Base-by-base conservation (phyloP, 2,888 invertebrate species). In the Altica lythri region DNA sequence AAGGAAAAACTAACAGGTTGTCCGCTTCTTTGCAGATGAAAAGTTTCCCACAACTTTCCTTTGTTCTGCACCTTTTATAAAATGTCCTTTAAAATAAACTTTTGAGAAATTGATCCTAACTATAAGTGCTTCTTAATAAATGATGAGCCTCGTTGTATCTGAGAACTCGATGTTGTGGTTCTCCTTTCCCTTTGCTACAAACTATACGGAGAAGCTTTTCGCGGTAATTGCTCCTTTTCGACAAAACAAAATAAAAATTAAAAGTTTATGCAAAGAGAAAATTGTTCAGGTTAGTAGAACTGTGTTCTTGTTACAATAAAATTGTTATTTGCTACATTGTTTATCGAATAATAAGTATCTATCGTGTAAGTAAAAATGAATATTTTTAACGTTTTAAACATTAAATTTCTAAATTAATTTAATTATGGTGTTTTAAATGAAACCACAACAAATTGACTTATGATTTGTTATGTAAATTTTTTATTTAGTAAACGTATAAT, bases 121-220 rank as follows among this genome's bases (percentile, higher is more conserved):
- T 43, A 55, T 58, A 55, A 62, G 62, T 62, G 57, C 49, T 56
- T 43, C 51, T 59, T 57, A 61, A 61, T 61, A 61, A 61, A 54
- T 59, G 57, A 61, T 57, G 59, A 59, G 52, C 40, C 46, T 34
- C 44, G 49, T 44, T 34, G 51, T 53, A 49, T 55, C 53, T 52
- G 45, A 16, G 22, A 45, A 18, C 32, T 30, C 34, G 16, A 25
- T 56, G 53, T 35, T 56, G 53, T 40, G 56, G 56, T 45, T 49
- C 10, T n/a, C 37, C 34, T 44, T 51, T 40, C 40, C 17, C 40
- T 34, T 34, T 40, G 40, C 12, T 25, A 25, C 22, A 12, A 22
- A 40, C 12, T 40, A 13, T 25, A 35, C 8, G 40, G 22, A 22
- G 25, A 19, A 40, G 40, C 40, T 40, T 40, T 25, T 40, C 40